phyloP scores from a whole-genome alignment of 53 echinoderm and acorn worm species.

The Actinopyga echinites region DNA sequence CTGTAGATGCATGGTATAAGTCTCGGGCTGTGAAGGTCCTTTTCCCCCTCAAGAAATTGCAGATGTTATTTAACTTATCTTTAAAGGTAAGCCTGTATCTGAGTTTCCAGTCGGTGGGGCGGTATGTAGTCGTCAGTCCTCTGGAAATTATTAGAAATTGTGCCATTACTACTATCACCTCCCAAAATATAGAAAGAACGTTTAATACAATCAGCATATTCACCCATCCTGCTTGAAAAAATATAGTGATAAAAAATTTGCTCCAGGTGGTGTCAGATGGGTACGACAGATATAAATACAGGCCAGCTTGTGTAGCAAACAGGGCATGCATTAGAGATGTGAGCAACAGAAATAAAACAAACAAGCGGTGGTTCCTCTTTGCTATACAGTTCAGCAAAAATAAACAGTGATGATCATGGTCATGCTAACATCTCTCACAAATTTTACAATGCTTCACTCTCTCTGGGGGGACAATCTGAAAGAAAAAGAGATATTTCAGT shows the following conservation, averaged over 20 bases:
- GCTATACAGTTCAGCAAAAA: conserved; percentile 89
- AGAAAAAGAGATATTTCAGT: not conserved
- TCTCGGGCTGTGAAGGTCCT: conserved; percentile 67
- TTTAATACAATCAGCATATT: conserved; percentile 62
- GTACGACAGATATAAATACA: conserved; percentile 57
- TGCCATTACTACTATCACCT: conserved; percentile 47
- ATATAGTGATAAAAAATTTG: conserved; percentile 9
- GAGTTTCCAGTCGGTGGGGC: conserved; percentile 23
- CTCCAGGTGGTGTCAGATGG: conserved; percentile 35
- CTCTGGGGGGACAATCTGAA: conserved; percentile 73
- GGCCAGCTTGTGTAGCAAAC: conserved; percentile 57
- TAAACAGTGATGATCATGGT: conserved; percentile 91
- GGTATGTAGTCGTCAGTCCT: conserved; percentile 71
- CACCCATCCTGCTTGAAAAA: conserved; percentile 63
- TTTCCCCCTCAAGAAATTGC: conserved; percentile 79
- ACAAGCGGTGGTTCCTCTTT: conserved; percentile 78
- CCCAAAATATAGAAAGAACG: conserved; percentile 73
- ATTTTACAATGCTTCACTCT: conserved; percentile 82
- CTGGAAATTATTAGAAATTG: conserved; percentile 66
- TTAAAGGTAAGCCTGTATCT: conserved; percentile 28
- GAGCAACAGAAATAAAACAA: conserved; percentile 73
- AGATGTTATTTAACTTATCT: conserved; percentile 64
- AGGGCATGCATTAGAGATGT: conserved; percentile 55
- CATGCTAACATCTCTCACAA: conserved; percentile 68
- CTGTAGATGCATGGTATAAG: conserved; percentile 22